A percentile compares a stretch with the other conserved stretches of the same genome.
These are phyloP conservation scores for Gyrodactylus bullatarudis DNA, from an alignment of 1,140 invertebrate genomes.

Conservation along the genomic window DNA sequence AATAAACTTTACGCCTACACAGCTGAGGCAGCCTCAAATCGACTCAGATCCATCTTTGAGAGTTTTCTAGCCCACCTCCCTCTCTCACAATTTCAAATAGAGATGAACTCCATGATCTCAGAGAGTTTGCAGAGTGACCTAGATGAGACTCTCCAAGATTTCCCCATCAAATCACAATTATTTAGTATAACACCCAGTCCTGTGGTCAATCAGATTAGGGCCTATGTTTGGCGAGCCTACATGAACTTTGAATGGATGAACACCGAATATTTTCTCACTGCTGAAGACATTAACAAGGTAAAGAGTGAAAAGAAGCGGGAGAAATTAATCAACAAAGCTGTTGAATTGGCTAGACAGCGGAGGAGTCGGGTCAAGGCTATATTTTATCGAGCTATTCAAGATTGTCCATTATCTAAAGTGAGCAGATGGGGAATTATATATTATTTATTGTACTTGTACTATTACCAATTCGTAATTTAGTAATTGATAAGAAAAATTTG, in stretches of 20 bases:
- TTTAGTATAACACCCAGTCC: not conserved
- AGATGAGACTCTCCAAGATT: not conserved
- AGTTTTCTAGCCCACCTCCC: not conserved
- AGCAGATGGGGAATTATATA: too few species aligned
- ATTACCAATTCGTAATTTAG: too few species aligned
- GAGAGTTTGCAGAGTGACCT: conserved; percentile 12
- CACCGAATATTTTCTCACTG: not conserved
- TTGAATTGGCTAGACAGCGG: conserved; percentile 12
- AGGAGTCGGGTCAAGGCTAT: conserved; percentile 15
- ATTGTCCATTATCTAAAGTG: conserved; percentile 22
- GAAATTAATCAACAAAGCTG: not conserved
- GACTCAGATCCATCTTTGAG: not conserved
- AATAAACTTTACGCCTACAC: not conserved
- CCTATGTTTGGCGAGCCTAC: conserved; percentile 18
- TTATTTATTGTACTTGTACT: not conserved
- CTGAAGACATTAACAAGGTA: not conserved
- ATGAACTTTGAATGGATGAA: conserved; percentile 12
- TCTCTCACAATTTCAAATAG: conserved; percentile 7
- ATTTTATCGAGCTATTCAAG: conserved; percentile 20
- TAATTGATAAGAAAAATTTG: too few species aligned
- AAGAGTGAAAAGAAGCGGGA: not conserved
- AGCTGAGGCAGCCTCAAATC: not conserved
- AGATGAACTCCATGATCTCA: conserved; percentile 17
- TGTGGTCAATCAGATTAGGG: conserved; percentile 12
- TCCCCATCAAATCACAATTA: not conserved